phyloP scores from a whole-genome alignment of 2,888 invertebrate species.

The Petrolisthes manimaculis region DNA sequence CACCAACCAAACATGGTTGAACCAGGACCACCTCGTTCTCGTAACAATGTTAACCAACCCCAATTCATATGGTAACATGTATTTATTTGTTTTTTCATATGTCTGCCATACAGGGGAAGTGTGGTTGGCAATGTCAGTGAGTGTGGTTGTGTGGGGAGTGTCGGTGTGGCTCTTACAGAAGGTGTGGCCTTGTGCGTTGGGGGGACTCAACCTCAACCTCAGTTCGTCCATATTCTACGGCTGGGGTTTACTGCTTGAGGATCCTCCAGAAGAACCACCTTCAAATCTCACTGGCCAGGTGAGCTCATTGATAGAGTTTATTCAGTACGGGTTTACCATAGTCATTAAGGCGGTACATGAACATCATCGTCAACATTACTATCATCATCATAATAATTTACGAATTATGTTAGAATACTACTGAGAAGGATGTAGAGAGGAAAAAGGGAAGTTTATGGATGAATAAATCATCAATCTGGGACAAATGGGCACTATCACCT shows the following conservation, averaged over 20 bases:
- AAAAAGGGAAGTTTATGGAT: too few species aligned
- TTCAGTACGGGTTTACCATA: background rate
- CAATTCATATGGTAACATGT: too few species aligned
- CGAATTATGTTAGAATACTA: too few species aligned
- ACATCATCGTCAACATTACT: too few species aligned
- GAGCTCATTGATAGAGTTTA: background rate
- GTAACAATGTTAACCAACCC: too few species aligned
- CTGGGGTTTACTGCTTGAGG: slow-evolving; percentile 39
- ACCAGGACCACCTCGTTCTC: too few species aligned
- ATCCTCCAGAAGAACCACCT: slow-evolving; percentile 11
- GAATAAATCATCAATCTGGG: too few species aligned
- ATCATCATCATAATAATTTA: too few species aligned
- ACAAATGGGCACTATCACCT: too few species aligned
- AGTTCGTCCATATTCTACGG: slow-evolving; percentile 24
- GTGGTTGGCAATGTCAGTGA: slow-evolving; percentile 17
- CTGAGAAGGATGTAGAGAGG: too few species aligned
- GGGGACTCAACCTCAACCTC: background rate
- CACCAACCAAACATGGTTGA: too few species aligned
- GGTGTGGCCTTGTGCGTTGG: background rate
- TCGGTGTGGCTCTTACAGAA: slow-evolving; percentile 34
- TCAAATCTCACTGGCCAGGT: slow-evolving; percentile 23
- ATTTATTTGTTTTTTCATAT: too few species aligned
- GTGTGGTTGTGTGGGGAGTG: slow-evolving; percentile 3
- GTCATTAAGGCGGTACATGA: background rate
- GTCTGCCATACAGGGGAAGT: slow-evolving; percentile 5